Base-by-base conservation (phyloP, 2,113 vertebrate genomes). In the Glaucidium brasilianum region DNA sequence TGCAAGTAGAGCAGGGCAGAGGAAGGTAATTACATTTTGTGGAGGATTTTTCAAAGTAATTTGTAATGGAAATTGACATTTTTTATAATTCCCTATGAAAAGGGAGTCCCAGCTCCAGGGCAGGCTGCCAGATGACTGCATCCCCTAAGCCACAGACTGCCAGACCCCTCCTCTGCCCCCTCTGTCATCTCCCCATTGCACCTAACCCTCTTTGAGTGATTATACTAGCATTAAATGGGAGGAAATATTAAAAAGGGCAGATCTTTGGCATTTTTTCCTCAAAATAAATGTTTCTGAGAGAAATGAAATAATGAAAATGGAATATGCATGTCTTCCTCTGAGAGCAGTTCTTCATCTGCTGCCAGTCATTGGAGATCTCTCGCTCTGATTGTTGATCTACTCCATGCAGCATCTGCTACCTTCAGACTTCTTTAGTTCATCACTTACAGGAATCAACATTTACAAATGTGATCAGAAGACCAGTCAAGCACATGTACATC, bases 1-100 rank as follows among this genome's bases (percentile, higher is more conserved):
- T 87, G 58, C 1, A 22, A 79, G 35, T 6, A 39, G 60, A 85
- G 83, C 76, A 87, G 88, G 73, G 64, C 89, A 89, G 64, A 37
- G 29, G 64, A 84, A 87, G 77, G 60, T 82, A 95, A 87, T 83
- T 95, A 77, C 66, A 45, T 89, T 92, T 78, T 60, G 35, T 21
- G 35, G 60, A 89, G 92, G 91, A 87, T 94, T 96, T 94, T 84
- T 49, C 90, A 69, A 94, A 96, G 93, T 93, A 52, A 85, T 93
- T 88, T 85, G n/a, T 87, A 78, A 89, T 66, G 69, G 85, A 78
- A 96, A 87, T 41, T 81, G 88, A 88, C 26, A 9, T 58, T 56
- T 88, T 85, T 87, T 87, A 35, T 83, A 78, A 72, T 91, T 82
- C 11, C 20, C 56, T 22, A 0, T 69, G 75, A 81, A 89, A 92